Evolutionary conservation across 1,140 invertebrate species (phyloP), one percentile per base, ranked within the genome.

Genomic region (Bombus sylvicola): DNA sequence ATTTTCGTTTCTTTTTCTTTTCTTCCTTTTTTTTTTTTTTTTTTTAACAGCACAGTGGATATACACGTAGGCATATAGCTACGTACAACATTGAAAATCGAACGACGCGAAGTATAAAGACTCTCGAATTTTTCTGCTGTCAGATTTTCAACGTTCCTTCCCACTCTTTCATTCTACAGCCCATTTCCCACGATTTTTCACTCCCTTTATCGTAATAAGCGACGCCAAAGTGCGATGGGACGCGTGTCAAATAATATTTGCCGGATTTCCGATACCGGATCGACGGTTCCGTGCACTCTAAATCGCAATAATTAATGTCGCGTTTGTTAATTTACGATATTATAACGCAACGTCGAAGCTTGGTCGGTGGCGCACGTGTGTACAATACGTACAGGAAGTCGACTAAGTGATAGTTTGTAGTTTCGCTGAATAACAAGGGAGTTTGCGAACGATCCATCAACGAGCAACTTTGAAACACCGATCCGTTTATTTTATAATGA

Each of bases 261-360:
- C 53, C 28, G 15, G 47, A 62, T 85, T 80, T 85, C 71, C 64
- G 10, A 81, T 37, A 57, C 22, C 47, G 53, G 41, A 57, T 77
- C n/a, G 68, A 71, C 78, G 71, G 18, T 18, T 15, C 59, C 22
- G 81, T 22, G 68, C 59, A 71, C 47, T 86, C 71, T 72, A 47
- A 31, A n/a, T 68, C 9, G 39, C 41, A 43, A 89, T 88, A 81
- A 88, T 85, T 88, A 86, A 88, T 64, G n/a, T 71, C 68, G 41
- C 77, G 68, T 82, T 85, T 74, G 62, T 81, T 80, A 88, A 85
- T 88, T 88, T 73, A 83, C 68, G 25, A 41, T 80, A 64, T 53
- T 72, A 47, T n/a, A 76, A 47, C 76, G 80, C 64, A n/a, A 39
- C 62, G 69, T 31, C 25, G 41, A 41, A 43, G 41, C 22, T 28